A percentile compares a stretch with the other conserved stretches of the same genome.
Conservation (phyloP, 1,140 invertebrate species). For the Trichogramma pretiosum region DNA sequence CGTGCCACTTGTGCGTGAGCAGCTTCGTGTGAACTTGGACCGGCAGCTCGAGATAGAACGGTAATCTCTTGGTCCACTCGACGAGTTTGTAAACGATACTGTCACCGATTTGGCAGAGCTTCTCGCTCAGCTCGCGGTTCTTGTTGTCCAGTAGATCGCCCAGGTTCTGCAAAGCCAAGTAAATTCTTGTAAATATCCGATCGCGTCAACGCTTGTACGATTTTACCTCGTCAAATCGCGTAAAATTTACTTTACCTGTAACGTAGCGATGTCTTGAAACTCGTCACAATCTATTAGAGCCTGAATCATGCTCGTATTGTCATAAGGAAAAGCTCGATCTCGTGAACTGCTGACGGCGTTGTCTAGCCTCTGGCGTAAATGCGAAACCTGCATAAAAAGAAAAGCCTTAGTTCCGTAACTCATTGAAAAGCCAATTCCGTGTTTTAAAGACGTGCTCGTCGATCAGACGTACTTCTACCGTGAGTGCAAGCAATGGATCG, state of each 20-base stretch:
- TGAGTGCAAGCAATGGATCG: too few species aligned
- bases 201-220: not conserved
- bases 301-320: slow-evolving; percentile 78
- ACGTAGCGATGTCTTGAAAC: slow-evolving; percentile 88
- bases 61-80: slow-evolving; percentile 95
- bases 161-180: slow-evolving; percentile 59
- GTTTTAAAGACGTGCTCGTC: too few species aligned
- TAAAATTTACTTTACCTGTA: slow-evolving; percentile 44
- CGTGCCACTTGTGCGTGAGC: slow-evolving; percentile 95
- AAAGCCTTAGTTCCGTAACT: not conserved
- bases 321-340: slow-evolving; percentile 71
- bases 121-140: slow-evolving; percentile 82
- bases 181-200: slow-evolving; percentile 2
- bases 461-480: too few species aligned
- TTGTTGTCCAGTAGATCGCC: slow-evolving; percentile 84
- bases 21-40: slow-evolving; percentile 90
- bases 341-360: slow-evolving; percentile 76
- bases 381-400: slow-evolving; percentile 59
- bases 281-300: slow-evolving; percentile 89
- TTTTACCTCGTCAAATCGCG: not conserved
- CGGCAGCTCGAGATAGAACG: slow-evolving; percentile 91
- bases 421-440: too few species aligned
- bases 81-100: slow-evolving; percentile 95
- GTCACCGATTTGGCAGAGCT: slow-evolving; percentile 89
- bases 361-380: slow-evolving; percentile 77